Evolutionary conservation across 2,888 invertebrate genomes (phyloP).

Genomic region (Apotomis betuletana): DNA sequence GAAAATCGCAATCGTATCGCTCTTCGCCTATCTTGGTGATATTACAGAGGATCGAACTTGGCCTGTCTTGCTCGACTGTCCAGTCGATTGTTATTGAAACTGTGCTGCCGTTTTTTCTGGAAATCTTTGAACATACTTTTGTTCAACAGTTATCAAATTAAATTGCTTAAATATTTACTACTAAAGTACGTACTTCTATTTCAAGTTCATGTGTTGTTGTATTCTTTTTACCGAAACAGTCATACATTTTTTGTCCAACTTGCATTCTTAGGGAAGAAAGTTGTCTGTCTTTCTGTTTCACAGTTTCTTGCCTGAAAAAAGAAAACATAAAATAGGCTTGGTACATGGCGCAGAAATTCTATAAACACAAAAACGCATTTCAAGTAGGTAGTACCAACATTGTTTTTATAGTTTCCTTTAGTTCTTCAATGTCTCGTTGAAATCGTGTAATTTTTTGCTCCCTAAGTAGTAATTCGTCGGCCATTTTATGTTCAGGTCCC

Average conservation of each 20-base stretch:
- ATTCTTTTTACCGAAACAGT: conserved; percentile 68
- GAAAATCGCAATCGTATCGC: too few relatives aligned
- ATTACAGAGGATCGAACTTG: too few relatives aligned
- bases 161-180: too few relatives aligned
- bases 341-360: not conserved
- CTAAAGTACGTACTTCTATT: conserved; percentile 49
- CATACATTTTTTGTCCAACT: conserved; percentile 67
- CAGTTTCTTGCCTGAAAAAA: conserved; percentile 65
- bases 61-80: too few relatives aligned
- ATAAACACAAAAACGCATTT: not conserved
- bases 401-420: conserved; percentile 65
- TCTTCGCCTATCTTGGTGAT: too few relatives aligned
- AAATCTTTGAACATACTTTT: too few relatives aligned
- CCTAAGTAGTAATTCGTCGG: conserved; percentile 67
- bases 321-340: not conserved
- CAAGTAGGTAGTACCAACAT: conserved; percentile 55
- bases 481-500: conserved; percentile 67
- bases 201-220: conserved; percentile 67
- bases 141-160: too few relatives aligned
- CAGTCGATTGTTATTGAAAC: too few relatives aligned
- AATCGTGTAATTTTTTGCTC: conserved; percentile 69
- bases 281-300: conserved; percentile 70
- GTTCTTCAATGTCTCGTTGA: conserved; percentile 66
- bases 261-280: conserved; percentile 67
- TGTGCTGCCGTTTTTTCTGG: too few relatives aligned